Evolutionary conservation across 2,888 invertebrate genomes (phyloP), one percentile per base, ranked within the genome.

Genomic region (Cosmia trapezina): DNA sequence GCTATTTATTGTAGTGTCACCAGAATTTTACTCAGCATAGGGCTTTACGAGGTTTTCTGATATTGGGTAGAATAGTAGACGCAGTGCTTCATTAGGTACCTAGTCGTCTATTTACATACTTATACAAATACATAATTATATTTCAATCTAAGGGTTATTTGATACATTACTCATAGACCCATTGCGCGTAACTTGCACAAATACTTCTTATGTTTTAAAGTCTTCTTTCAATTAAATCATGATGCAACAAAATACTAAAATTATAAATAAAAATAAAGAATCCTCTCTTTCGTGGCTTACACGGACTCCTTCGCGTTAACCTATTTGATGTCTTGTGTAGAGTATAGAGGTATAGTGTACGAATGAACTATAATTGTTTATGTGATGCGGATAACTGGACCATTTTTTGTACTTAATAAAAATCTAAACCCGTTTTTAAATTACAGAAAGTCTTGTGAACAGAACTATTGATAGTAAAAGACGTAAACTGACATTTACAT

Each of bases 201-300:
- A 17, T 41, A 41, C 19, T 64, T 41, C 9, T 22, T 41, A 33
- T 19, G 14, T 61, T 22, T 11, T 5, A 11, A n/a, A 65, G 28
- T 43, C 5, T 41, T 12, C 4, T 64, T 28, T 41, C 6, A 76
- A 65, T 56, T 33, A 43, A 54, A 45, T 19, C 33, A 43, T 56
- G 37, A 33, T 43, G 19, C 2, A 41, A 49, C 6, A 37, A 45
- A 45, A 63, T 57, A n/a, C 9, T 43, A 53, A 70, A 69, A 77
- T 45, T 33, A 14, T 22, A 57, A 62, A 45, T 37, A 17, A 14
- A 54, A 53, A n/a, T 2, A 64, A 22, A 59, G 57, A 67, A n/a
- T 45, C 11, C 37, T 47, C 9, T 45, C 45, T 28, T n/a, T 51
- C 17, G 33, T 19, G n/a, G 22, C 2, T 54, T 47, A 63, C 17